A percentile compares a stretch with the other conserved stretches of the same genome.
These are phyloP conservation scores for Lampris megalopsis DNA, from an alignment of 2,113 vertebrate species.

Conservation along the genomic window DNA sequence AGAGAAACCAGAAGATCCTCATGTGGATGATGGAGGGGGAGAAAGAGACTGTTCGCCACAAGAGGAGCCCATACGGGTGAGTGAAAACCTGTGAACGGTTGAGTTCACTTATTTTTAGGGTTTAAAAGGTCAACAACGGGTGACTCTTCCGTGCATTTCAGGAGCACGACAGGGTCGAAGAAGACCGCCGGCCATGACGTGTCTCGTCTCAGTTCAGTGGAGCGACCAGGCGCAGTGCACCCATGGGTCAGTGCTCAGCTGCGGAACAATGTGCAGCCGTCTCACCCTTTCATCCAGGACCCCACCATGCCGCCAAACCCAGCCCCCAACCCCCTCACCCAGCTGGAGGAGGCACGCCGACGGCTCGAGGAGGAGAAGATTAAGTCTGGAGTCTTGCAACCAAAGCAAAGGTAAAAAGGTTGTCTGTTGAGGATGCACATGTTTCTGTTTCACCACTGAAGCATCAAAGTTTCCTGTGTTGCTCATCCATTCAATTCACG, in stretches of 20 bases:
- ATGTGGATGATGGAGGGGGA: slow-evolving; percentile 98
- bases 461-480: not conserved
- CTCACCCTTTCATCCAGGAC: slow-evolving; percentile 95
- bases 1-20: slow-evolving; percentile 95
- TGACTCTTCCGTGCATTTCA: slow-evolving; percentile 12
- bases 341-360: slow-evolving; percentile 93
- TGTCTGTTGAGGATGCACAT: not conserved
- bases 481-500: not conserved
- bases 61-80: slow-evolving; percentile 90
- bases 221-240: slow-evolving; percentile 82
- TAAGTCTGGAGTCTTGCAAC: slow-evolving; percentile 82
- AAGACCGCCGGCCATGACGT: slow-evolving; percentile 84
- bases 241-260: slow-evolving; percentile 86
- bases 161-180: slow-evolving; percentile 85
- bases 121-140: not conserved
- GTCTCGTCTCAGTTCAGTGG: slow-evolving; percentile 81
- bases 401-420: slow-evolving; percentile 86
- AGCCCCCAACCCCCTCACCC: slow-evolving; percentile 93
- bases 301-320: slow-evolving; percentile 97
- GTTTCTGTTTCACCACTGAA: not conserved
- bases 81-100: slow-evolving; percentile 28
- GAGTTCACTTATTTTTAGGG: not conserved
- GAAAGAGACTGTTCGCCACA: slow-evolving; percentile 88
- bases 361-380: slow-evolving; percentile 93
- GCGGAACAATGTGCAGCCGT: slow-evolving; percentile 87